These are phyloP conservation scores for Urocyon cinereoargenteus DNA, from an alignment of 2,797 vertebrate genomes.

Conservation along the genomic window DNA sequence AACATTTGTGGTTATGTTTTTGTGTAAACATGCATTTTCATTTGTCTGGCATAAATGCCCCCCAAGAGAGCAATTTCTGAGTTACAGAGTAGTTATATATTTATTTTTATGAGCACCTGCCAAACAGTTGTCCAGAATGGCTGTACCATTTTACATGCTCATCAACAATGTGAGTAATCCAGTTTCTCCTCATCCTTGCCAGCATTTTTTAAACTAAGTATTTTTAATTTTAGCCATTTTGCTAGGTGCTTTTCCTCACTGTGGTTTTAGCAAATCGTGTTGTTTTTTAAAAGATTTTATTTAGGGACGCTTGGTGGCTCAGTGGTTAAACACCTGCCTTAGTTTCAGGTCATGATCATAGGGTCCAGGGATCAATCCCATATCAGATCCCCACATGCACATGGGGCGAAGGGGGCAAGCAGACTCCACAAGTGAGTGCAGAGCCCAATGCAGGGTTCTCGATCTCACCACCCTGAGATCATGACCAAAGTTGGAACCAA, in stretches of 20 bases:
- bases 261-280: background rate
- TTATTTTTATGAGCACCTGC: background rate
- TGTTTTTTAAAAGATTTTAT: background rate
- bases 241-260: background rate
- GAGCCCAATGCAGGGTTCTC: background rate
- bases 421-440: background rate
- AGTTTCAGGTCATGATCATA: no score
- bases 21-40: background rate
- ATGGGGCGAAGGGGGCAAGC: background rate
- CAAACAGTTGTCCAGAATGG: background rate
- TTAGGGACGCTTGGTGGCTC: no score
- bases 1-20: background rate
- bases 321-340: no score
- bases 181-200: background rate
- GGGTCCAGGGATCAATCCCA: no score
- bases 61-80: background rate
- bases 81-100: background rate
- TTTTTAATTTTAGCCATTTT: conserved; percentile 2
- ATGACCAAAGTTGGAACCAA: background rate
- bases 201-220: background rate
- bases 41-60: background rate
- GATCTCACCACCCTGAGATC: background rate
- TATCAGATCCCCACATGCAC: no score
- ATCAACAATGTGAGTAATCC: background rate
- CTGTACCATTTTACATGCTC: background rate